Evolutionary conservation across 2,888 invertebrate genomes (phyloP), one percentile per base, ranked within the genome.

Genomic region (Drosophila melanosoma): DNA sequence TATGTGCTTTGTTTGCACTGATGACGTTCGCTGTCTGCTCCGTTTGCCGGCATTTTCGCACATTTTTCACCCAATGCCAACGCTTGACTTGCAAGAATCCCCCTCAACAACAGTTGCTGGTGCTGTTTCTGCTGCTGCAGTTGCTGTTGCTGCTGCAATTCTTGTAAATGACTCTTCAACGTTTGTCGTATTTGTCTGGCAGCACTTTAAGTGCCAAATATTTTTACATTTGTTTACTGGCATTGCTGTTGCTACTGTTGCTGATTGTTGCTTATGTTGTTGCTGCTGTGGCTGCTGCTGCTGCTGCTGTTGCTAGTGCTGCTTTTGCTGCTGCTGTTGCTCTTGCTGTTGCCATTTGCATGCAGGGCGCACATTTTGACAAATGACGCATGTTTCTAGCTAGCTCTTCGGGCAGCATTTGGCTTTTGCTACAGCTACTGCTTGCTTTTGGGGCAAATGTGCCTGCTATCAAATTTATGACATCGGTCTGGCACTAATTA

Each of bases 141-240:
- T 40, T 71, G 42, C 64, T 56, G 74, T 61, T 79, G 48, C 56
- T 74, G 66, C 64, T 76, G 89, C 74, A 87, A 87, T 85, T 61
- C 74, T 84, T 71, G 89, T 87, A 86, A 88, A 87, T 88, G 87
- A 83, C 87, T 84, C 89, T 83, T 84, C 85, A 84, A 76, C 81
- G 80, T 82, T 87, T 90, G 83, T 89, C 89, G 81, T 82, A 82
- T 89, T 85, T 90, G 86, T 89, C 83, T 89, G 83, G 86, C 81
- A 83, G 74, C 88, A 89, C 86, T 89, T 87, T 80, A 78, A 87
- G 89, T 89, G 86, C 79, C 89, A 85, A 87, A 86, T 89, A 86
- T 89, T 86, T 86, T 82, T 77, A 84, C 89, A 82, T 89, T 89
- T 89, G 87, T 76, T 79, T 76, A 74, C 70, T 76, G 65, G 68